Percentiles rank a stretch among this genome's conserved stretches.
These are phyloP conservation scores for Zygaena filipendulae DNA, from an alignment of 2,888 invertebrate species.

Conservation along the genomic window DNA sequence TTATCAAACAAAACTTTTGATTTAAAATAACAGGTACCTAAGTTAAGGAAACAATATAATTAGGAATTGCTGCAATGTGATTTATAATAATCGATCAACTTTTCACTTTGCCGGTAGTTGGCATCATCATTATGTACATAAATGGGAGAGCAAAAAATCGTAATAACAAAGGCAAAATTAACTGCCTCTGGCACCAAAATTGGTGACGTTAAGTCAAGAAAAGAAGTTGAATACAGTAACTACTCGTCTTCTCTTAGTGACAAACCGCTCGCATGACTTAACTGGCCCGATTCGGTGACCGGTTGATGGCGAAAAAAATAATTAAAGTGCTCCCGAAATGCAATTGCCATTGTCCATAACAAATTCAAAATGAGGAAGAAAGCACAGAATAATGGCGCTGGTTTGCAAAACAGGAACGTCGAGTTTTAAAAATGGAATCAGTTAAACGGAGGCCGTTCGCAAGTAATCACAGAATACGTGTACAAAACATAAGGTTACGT, in stretches of 20 bases:
- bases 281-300: constrained; percentile 42
- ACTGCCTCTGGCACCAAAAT: too few relatives aligned
- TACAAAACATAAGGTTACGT: constrained; percentile 29
- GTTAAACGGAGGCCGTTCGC: constrained; percentile 63
- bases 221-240: constrained; percentile 29
- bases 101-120: too few relatives aligned
- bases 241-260: constrained; percentile 55
- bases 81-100: too few relatives aligned
- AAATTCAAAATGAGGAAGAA: constrained; percentile 64
- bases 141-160: too few relatives aligned
- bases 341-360: constrained; percentile 51
- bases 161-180: too few relatives aligned
- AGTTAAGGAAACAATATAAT: too few relatives aligned
- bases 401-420: constrained; percentile 60
- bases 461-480: constrained; percentile 61
- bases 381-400: constrained; percentile 56
- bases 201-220: constrained; percentile 33
- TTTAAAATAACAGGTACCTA: too few relatives aligned
- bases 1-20: too few relatives aligned
- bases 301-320: constrained; percentile 22
- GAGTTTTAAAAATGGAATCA: constrained; percentile 60
- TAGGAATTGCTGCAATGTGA: too few relatives aligned
- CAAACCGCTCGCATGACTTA: constrained; percentile 43
- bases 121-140: too few relatives aligned
- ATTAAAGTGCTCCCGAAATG: constrained; percentile 32